Evolutionary conservation across 2,888 invertebrate genomes (phyloP), one percentile per base, ranked within the genome.

Genomic region (Scaptomyza flava): DNA sequence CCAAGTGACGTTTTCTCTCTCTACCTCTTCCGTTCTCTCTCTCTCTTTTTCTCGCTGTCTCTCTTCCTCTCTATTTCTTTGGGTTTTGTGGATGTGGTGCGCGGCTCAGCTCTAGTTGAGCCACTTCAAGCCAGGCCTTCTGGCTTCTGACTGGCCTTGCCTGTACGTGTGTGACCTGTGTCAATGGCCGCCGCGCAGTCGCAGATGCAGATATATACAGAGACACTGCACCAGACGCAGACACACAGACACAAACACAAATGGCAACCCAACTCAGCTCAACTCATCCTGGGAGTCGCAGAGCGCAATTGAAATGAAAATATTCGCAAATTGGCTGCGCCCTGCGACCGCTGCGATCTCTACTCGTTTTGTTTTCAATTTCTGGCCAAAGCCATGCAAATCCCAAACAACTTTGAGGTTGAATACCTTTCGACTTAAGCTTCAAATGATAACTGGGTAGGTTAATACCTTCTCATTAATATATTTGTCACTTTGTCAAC

Each of bases 261-360:
- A 17, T n/a, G 31, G 53, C 45, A 50, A 43, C 5, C 6, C 23
- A 43, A 23, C 43, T 23, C 36, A 36, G 50, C 36, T 36, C n/a
- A 51, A 34, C 56, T 78, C 59, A 79, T 84, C 72, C 88, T 86
- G 83, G 67, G 57, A 72, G 65, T 69, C 80, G 60, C 77, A 59
- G 23, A 59, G 68, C 68, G 87, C 89, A 89, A 89, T 89, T 87
- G 79, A 89, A 89, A 87, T 89, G 78, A 86, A 89, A 90, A 90
- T 89, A 90, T 89, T 90, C 89, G 87, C 89, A 89, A 89, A 90
- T 90, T 90, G 90, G 87, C 83, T 87, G 87, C 77, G 70, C 81
- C 83, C 82, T 79, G 68, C 86, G 65, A 72, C 65, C 72, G 61
- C 58, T 36, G 51, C 46, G 43, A 59, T 77, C 33, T 38, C 38